A percentile compares a stretch with the other conserved stretches of the same genome.
These are phyloP conservation scores for Andrena dorsata DNA, from an alignment of 2,888 invertebrate genomes.

Conservation along the genomic window DNA sequence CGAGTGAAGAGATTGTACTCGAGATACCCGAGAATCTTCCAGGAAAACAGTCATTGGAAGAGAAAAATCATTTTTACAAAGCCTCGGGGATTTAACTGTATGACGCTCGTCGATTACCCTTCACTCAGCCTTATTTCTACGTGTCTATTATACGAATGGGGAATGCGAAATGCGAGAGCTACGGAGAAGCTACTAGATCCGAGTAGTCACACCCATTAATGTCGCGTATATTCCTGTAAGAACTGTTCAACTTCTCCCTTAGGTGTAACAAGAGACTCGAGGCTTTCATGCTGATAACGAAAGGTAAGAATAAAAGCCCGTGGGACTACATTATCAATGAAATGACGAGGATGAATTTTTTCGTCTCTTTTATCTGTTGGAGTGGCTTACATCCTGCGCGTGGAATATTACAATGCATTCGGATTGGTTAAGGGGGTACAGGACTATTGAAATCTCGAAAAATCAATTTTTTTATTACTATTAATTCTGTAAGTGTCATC, in stretches of 20 bases:
- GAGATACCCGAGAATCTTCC: too few relatives aligned
- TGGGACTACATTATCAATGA: neutral
- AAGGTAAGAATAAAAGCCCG: neutral
- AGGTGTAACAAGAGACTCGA: too few relatives aligned
- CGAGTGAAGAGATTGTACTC: neutral
- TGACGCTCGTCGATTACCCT: neutral
- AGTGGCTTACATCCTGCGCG: neutral
- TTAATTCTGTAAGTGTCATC: too few relatives aligned
- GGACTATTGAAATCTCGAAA: too few relatives aligned
- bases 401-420: neutral
- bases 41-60: neutral
- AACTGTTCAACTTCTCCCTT: neutral
- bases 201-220: conserved; percentile 1
- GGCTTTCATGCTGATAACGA: neutral
- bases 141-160: neutral
- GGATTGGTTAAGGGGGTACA: too few relatives aligned
- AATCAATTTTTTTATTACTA: too few relatives aligned
- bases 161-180: neutral
- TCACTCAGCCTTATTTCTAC: neutral
- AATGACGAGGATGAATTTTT: neutral
- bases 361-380: conserved; percentile 3
- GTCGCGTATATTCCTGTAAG: neutral
- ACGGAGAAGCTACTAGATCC: conserved; percentile 22
- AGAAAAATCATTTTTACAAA: neutral
- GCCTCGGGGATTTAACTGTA: neutral